Conservation (phyloP, 1,140 invertebrate species). For the Solenopsis invicta region DNA sequence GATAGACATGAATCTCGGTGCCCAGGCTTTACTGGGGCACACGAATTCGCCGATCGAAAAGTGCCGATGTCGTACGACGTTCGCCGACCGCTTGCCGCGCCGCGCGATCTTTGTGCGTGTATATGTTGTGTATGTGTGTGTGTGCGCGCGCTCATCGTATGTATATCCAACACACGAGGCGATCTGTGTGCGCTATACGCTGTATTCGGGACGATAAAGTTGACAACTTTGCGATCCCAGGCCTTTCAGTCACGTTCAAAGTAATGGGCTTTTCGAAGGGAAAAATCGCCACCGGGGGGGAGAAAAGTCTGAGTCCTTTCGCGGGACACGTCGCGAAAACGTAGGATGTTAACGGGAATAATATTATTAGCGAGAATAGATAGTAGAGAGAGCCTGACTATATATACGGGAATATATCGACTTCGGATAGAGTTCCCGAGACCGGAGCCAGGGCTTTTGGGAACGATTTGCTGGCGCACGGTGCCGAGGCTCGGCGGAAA, state of each 20-base stretch:
- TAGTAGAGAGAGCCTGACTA: not conserved
- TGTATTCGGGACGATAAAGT: constrained; percentile 3
- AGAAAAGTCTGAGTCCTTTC: not conserved
- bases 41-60: constrained; percentile 56
- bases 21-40: constrained; percentile 50
- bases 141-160: not conserved
- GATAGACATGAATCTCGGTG: constrained; percentile 33
- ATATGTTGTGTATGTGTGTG: no score
- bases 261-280: not conserved
- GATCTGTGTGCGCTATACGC: not conserved
- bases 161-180: not conserved
- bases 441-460: constrained; percentile 45
- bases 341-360: constrained; percentile 11
- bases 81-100: constrained; percentile 45
- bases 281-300: no score
- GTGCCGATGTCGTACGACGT: constrained; percentile 41
- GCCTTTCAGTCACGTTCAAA: not conserved
- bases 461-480: constrained; percentile 61
- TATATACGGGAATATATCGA: constrained; percentile 32
- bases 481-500: constrained; percentile 71
- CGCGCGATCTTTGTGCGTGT: constrained; percentile 11
- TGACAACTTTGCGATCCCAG: not conserved
- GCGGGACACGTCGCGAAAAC: not conserved
- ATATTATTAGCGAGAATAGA: constrained; percentile 29
- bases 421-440: constrained; percentile 43